These are phyloP conservation scores for Cyprinus carpio DNA, from an alignment of 2,113 vertebrate species.

Conservation along the genomic window DNA sequence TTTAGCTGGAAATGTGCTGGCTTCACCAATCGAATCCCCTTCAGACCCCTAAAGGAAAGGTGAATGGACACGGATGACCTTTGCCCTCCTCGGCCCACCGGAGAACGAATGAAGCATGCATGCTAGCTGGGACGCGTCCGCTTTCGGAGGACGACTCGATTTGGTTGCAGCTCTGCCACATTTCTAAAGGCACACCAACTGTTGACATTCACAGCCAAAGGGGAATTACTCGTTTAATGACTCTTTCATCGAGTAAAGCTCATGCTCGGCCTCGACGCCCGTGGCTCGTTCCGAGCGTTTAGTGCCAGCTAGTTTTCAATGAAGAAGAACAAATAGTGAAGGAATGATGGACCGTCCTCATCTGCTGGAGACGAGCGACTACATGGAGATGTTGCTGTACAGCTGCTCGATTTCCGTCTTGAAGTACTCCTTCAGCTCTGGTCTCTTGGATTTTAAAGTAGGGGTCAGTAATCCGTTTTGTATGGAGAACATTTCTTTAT, in stretches of 20 bases:
- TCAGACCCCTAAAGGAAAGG: constrained; percentile 11
- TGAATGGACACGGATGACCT: background rate
- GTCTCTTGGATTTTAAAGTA: constrained; percentile 93
- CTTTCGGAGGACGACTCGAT: constrained; percentile 19
- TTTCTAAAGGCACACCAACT: constrained; percentile 50
- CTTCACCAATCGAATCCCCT: constrained; percentile 30
- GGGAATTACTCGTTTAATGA: background rate
- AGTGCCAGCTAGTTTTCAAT: constrained; percentile 59
- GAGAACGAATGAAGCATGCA: constrained; percentile 31
- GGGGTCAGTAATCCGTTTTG: constrained; percentile 95
- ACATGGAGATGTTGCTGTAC: constrained; percentile 89
- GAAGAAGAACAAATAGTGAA: constrained; percentile 56
- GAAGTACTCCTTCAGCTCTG: constrained; percentile 94
- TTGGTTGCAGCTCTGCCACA: constrained; percentile 45
- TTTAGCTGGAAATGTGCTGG: constrained; percentile 47
- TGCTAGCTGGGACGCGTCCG: background rate
- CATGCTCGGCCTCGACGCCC: constrained; percentile 25
- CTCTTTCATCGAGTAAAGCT: constrained; percentile 30
- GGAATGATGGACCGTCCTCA: constrained; percentile 67
- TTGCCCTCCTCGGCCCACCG: background rate
- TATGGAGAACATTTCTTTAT: constrained; percentile 93
- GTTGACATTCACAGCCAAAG: constrained; percentile 15
- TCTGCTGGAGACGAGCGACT: constrained; percentile 66
- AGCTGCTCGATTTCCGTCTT: constrained; percentile 89
- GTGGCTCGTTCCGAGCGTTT: constrained; percentile 35